phyloP scores from a whole-genome alignment of 2,888 invertebrate species.

The Drosophila meridiana region DNA sequence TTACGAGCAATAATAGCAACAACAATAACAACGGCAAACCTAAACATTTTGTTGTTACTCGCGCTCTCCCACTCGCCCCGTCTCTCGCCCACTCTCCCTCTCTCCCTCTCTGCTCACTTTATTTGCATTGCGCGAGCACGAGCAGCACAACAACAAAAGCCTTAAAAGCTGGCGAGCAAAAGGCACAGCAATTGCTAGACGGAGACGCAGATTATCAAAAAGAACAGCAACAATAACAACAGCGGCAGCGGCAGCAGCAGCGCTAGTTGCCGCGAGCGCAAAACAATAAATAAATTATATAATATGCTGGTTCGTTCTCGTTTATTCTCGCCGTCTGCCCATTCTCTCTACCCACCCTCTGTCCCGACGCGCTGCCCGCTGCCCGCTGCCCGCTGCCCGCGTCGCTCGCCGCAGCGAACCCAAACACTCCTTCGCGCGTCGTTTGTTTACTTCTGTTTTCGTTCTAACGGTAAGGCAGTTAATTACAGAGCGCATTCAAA shows the following conservation, averaged over 20 bases:
- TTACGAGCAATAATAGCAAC: conserved; percentile 35
- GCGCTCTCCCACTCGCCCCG: background rate
- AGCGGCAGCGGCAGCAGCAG: conserved; percentile 7
- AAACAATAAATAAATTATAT: conserved; percentile 63
- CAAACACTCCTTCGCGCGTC: conserved; percentile 14
- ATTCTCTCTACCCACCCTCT: background rate
- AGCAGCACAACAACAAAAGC: conserved; percentile 15
- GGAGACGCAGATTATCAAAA: conserved; percentile 48
- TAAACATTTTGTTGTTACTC: conserved; percentile 19
- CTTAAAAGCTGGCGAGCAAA: conserved; percentile 27
- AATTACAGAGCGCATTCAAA: conserved; percentile 39
- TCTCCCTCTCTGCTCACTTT: conserved; percentile 11
- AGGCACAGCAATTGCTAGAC: conserved; percentile 41
- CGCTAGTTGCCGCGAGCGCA: conserved; percentile 29
- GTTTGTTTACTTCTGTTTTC: conserved; percentile 35
- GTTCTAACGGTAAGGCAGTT: conserved; percentile 31
- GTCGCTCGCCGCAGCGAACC: background rate
- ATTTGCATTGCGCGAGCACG: conserved; percentile 49
- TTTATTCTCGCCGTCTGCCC: conserved; percentile 27
- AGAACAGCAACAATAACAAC: conserved; percentile 12
- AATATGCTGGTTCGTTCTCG: conserved; percentile 41
- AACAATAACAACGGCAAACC: conserved; percentile 13
- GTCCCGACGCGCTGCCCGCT: background rate
- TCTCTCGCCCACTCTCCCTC: background rate
- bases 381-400: background rate